Evolutionary conservation across 2,113 vertebrate species (phyloP).

Genomic region (Hiodon alosoides): DNA sequence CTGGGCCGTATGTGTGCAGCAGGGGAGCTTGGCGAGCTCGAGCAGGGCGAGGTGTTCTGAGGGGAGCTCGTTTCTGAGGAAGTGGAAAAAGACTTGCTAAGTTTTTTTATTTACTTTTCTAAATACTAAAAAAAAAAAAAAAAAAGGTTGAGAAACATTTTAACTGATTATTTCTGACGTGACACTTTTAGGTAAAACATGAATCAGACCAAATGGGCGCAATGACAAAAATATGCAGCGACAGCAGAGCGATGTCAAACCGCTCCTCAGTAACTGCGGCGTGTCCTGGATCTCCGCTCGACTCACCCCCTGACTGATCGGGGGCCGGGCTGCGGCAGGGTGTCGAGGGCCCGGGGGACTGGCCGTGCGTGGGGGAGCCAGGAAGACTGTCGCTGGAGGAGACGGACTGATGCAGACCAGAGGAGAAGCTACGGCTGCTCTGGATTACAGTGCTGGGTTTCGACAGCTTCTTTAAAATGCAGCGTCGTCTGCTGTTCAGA

Average conservation of each 20-base stretch:
- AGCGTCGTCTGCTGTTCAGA: conserved; percentile 64
- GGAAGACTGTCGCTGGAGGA: conserved; percentile 94
- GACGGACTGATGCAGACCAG: conserved; percentile 87
- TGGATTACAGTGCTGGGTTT: conserved; percentile 83
- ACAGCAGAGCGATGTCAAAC: background rate
- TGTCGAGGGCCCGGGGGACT: conserved; percentile 77
- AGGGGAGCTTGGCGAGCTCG: conserved; percentile 87
- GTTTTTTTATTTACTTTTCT: background rate
- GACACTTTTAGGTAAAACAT: too few relatives aligned
- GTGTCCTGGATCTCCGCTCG: conserved; percentile 29
- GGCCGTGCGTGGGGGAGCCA: conserved; percentile 91
- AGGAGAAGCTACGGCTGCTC: conserved; percentile 90
- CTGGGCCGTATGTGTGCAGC: conserved; percentile 87
- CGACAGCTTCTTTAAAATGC: conserved; percentile 86
- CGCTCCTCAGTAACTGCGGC: background rate
- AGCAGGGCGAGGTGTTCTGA: conserved; percentile 81
- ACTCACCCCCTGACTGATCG: conserved; percentile 62
- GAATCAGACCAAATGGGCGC: too few relatives aligned
- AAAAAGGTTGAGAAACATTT: background rate
- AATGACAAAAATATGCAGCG: too few relatives aligned
- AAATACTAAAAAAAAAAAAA: background rate
- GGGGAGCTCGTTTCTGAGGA: conserved; percentile 75
- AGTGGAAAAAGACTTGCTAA: conserved; percentile 23
- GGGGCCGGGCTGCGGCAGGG: conserved; percentile 83
- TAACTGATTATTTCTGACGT: background rate